Evolutionary conservation across 2,113 vertebrate species (phyloP).

Genomic region (Cavia aperea): DNA sequence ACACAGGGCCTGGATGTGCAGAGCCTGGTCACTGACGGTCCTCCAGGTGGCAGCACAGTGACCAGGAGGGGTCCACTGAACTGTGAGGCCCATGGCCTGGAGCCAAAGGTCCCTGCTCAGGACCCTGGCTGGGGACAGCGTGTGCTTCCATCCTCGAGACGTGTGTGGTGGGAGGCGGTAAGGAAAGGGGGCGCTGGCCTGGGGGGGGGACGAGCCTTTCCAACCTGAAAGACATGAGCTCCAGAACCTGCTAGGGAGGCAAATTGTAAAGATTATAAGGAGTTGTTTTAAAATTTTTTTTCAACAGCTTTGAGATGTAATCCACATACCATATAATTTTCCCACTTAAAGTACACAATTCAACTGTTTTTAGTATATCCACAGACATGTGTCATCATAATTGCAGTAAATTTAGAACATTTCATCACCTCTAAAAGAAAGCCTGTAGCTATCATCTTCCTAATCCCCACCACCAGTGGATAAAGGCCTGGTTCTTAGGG

Average conservation of each 20-base stretch:
- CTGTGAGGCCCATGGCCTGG: accelerated
- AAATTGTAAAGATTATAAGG: neutral
- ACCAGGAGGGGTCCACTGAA: neutral
- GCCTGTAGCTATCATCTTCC: neutral
- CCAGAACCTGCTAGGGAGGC: neutral
- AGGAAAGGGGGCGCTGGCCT: too few species aligned
- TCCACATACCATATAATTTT: neutral
- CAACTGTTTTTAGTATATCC: neutral
- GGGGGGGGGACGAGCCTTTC: neutral
- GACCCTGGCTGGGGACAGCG: neutral
- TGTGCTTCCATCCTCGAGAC: neutral
- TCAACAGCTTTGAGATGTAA: neutral
- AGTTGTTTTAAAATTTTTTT: neutral
- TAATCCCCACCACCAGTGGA: too few species aligned
- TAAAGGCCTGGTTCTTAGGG: neutral
- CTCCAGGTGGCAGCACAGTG: neutral
- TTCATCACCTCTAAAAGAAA: neutral
- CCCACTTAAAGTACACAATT: neutral
- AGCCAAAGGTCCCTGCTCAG: neutral
- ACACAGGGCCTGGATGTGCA: neutral
- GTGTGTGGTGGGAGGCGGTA: neutral
- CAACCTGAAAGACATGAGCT: neutral
- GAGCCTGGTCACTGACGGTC: neutral
- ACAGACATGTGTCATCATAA: neutral
- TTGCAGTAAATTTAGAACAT: neutral